Evolutionary conservation across 92 coral and sea anemone genomes (phyloP).

Genomic region (Ricordea florida): DNA sequence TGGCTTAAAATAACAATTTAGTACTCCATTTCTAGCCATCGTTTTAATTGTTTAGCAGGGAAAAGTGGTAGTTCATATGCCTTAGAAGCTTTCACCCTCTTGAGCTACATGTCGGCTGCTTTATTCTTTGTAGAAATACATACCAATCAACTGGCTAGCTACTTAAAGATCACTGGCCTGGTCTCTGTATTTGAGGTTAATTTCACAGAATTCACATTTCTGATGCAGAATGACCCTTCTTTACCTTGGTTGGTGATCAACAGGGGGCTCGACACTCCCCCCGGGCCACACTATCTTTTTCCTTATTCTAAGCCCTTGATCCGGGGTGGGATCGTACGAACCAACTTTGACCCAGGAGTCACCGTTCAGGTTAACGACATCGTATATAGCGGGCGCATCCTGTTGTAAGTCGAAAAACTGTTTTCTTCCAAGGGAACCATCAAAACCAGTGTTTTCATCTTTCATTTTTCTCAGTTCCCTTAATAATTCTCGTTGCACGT

Average conservation of each 20-base stretch:
- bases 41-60: no score
- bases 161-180: no score
- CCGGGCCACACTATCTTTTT: slow-evolving; percentile 97
- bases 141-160: no score
- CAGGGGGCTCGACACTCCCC: slow-evolving; percentile 85
- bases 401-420: slow-evolving; percentile 82
- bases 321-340: slow-evolving; percentile 77
- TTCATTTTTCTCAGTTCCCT: slow-evolving; percentile 84
- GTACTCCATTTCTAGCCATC: no score
- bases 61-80: no score
- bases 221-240: neutral
- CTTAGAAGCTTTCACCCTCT: no score
- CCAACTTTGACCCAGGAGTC: slow-evolving; percentile 95
- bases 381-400: slow-evolving; percentile 86
- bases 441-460: slow-evolving; percentile 83
- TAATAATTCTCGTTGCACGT: slow-evolving; percentile 71
- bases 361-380: slow-evolving; percentile 93
- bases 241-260: slow-evolving; percentile 71
- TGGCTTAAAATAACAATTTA: no score
- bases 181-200: neutral
- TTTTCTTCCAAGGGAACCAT: slow-evolving; percentile 77
- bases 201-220: neutral
- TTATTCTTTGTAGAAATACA: no score
- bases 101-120: no score
- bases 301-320: slow-evolving; percentile 70